These are phyloP conservation scores for Glaucopsyche alexis DNA, from an alignment of 2,888 invertebrate species.

Conservation along the genomic window DNA sequence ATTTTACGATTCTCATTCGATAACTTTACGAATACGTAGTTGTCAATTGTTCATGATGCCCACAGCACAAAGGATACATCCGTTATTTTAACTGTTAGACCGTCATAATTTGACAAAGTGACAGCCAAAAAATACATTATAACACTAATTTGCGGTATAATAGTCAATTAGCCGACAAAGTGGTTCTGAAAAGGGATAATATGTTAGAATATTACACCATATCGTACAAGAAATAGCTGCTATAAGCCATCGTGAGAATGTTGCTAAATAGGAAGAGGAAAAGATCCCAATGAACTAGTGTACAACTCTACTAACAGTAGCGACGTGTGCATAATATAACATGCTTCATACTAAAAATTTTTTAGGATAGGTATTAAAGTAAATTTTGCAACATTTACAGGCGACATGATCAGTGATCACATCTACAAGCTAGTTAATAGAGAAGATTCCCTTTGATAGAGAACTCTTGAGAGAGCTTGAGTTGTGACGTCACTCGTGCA, in stretches of 20 bases:
- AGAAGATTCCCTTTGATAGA: too few species aligned
- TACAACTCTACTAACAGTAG: background rate
- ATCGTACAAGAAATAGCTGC: background rate
- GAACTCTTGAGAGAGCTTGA: too few species aligned
- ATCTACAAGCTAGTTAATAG: too few species aligned
- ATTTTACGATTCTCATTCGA: background rate
- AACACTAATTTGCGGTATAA: background rate
- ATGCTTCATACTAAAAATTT: too few species aligned
- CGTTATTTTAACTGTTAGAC: conserved; percentile 3
- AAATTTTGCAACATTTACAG: too few species aligned
- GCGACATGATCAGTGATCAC: too few species aligned
- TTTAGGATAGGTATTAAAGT: too few species aligned
- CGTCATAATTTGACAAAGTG: conserved; percentile 1
- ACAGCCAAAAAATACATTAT: background rate
- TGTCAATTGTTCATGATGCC: too few species aligned
- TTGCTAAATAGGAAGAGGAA: background rate
- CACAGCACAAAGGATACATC: background rate
- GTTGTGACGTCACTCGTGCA: too few species aligned
- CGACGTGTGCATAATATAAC: too few species aligned
- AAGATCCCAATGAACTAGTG: background rate
- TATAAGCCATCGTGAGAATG: background rate
- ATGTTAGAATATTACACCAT: background rate
- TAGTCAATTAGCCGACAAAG: background rate
- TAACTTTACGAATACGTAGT: background rate
- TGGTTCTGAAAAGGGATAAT: background rate